phyloP scores from a whole-genome alignment of 2,888 invertebrate genomes.

The Zelleria hepariella region DNA sequence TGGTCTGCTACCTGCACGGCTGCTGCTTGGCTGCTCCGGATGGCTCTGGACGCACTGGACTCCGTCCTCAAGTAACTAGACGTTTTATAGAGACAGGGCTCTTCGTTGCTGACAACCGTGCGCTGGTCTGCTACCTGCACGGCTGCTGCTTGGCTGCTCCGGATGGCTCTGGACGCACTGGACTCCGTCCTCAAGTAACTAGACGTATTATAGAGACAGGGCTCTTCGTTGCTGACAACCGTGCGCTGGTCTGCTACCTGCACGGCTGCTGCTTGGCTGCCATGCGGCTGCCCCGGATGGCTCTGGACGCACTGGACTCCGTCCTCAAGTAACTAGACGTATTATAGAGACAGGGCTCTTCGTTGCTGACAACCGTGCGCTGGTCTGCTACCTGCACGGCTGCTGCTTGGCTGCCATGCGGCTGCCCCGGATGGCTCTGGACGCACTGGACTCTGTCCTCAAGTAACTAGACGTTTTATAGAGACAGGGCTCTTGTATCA shows the following conservation, averaged over 20 bases:
- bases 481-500: no score
- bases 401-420: slow-evolving; percentile 86
- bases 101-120: slow-evolving; percentile 79
- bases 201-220: no score
- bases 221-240: slow-evolving; percentile 77
- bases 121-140: slow-evolving; percentile 82
- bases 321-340: slow-evolving; percentile 17
- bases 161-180: slow-evolving; percentile 81
- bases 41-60: slow-evolving; percentile 79
- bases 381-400: slow-evolving; percentile 85
- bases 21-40: slow-evolving; percentile 81
- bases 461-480: no score
- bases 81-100: no score
- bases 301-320: slow-evolving; percentile 75
- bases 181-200: slow-evolving; percentile 19
- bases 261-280: slow-evolving; percentile 88
- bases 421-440: slow-evolving; percentile 82
- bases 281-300: slow-evolving; percentile 82
- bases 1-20: slow-evolving; percentile 85
- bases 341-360: no score
- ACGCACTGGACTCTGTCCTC: slow-evolving; percentile 56
- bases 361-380: slow-evolving; percentile 79
- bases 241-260: slow-evolving; percentile 80
- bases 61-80: slow-evolving; percentile 17
- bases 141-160: slow-evolving; percentile 84